Base-by-base conservation (phyloP, 1,140 invertebrate genomes). In the Myzus persicae region DNA sequence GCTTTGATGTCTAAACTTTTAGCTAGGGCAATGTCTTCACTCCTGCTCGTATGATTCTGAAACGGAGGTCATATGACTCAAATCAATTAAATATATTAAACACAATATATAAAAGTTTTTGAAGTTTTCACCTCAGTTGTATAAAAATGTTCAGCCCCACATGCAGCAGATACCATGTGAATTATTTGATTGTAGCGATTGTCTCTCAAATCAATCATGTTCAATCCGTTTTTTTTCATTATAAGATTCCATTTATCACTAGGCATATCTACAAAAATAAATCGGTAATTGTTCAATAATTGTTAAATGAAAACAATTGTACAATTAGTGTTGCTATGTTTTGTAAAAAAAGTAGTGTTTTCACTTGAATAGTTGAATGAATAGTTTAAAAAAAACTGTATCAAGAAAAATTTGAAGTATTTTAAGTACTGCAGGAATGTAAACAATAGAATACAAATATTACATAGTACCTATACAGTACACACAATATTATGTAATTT, bases 131-230 rank as follows among this genome's bases (percentile, higher is more conserved):
- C 97, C 95, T 99, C 98, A 31, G 97, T 97, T 8, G 98, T 98
- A 95, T 99, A 99, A 95, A 99, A 99, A 76, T 98, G 97, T 95
- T 99, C 99, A 81, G 99, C 99, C 0, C 99, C 99, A 95, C 99
- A 99, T 1, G 99, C 99, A 36, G 99, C 99, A 1, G 99, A 98
- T 0, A 99, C 98, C 97, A 99, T 97, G 95, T 99, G 98, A 93
- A 99, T 97, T 94, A 99, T 99, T 95, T 99, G 99, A 95, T 99
- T 98, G 95, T 99, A 99, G 87, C 99, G 96, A 95, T 99, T 99
- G 95, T 99, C 99, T 14, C 99, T 96, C 51, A 99, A 95, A 94
- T 99, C 98, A 4, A 99, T 98, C 93, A 97, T 97, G 96, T 99
- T 99, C 97, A 98, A 99, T 51, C 97, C 96, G 95, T 99, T 99